Percentiles rank a stretch among this genome's conserved stretches.
phyloP scores from a whole-genome alignment of 2,113 vertebrate genomes.

The Octodon degus region DNA sequence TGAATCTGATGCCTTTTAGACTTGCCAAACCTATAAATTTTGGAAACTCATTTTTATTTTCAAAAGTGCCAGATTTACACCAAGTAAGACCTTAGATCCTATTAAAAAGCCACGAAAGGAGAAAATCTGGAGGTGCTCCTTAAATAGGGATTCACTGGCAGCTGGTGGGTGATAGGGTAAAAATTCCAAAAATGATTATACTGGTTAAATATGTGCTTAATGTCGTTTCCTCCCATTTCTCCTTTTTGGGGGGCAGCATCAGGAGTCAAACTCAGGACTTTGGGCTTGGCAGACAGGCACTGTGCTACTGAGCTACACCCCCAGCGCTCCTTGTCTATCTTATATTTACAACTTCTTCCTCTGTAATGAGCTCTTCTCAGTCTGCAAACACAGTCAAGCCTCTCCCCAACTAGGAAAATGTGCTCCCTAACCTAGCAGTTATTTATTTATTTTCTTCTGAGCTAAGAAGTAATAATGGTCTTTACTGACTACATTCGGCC shows the following conservation, averaged over 20 bases:
- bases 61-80: neutral
- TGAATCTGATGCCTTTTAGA: neutral
- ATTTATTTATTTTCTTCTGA: neutral
- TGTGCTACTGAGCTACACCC: too few species aligned
- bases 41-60: slow-evolving; percentile 40
- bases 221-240: neutral
- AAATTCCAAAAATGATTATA: neutral
- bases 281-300: too few species aligned
- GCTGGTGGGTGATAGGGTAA: neutral
- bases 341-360: neutral
- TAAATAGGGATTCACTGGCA: neutral
- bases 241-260: too few species aligned
- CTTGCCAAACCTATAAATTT: slow-evolving; percentile 12
- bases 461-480: neutral
- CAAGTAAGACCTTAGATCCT: neutral
- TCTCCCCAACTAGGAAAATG: neutral
- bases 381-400: neutral
- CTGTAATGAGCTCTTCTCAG: neutral
- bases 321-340: neutral
- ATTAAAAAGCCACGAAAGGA: neutral
- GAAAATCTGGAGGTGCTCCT: neutral
- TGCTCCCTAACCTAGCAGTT: neutral
- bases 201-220: neutral
- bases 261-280: too few species aligned
- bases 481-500: neutral